These are phyloP conservation scores for Smittia sp. DNA, from an alignment of 2,888 invertebrate genomes.

Conservation along the genomic window DNA sequence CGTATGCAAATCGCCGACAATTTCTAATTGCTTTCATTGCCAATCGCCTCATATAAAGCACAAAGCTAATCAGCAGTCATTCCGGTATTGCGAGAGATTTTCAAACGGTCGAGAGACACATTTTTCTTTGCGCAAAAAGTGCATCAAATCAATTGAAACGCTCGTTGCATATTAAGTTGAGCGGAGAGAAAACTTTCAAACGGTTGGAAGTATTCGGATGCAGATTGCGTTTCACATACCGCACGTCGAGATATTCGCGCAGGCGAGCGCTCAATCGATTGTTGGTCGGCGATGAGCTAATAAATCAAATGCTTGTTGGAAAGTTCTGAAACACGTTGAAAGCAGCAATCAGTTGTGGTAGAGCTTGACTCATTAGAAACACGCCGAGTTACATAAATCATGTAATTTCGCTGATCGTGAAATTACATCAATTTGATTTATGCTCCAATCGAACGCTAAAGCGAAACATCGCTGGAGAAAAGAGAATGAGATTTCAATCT, in stretches of 20 bases:
- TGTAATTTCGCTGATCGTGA: not conserved
- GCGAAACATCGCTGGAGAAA: no score
- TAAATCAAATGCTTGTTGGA: not conserved
- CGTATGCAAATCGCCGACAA: not conserved
- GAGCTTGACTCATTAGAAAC: not conserved
- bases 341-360: not conserved
- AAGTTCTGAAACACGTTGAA: constrained; percentile 1
- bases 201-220: not conserved
- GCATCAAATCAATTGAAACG: constrained; percentile 3
- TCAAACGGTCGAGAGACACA: not conserved
- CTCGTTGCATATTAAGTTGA: not conserved
- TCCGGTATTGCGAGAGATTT: not conserved
- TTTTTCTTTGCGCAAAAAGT: constrained; percentile 10
- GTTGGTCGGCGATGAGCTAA: not conserved
- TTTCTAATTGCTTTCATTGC: constrained; percentile 31
- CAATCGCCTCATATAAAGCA: constrained; percentile 8
- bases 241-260: not conserved
- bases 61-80: not conserved
- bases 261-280: not conserved
- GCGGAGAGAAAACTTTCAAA: constrained; percentile 10
- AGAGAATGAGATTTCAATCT: no score
- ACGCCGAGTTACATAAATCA: not conserved
- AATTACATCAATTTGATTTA: constrained; percentile 3
- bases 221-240: not conserved
- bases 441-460: not conserved